These are phyloP conservation scores for Oryzaephilus surinamensis DNA, from an alignment of 1,140 invertebrate species.

Conservation along the genomic window DNA sequence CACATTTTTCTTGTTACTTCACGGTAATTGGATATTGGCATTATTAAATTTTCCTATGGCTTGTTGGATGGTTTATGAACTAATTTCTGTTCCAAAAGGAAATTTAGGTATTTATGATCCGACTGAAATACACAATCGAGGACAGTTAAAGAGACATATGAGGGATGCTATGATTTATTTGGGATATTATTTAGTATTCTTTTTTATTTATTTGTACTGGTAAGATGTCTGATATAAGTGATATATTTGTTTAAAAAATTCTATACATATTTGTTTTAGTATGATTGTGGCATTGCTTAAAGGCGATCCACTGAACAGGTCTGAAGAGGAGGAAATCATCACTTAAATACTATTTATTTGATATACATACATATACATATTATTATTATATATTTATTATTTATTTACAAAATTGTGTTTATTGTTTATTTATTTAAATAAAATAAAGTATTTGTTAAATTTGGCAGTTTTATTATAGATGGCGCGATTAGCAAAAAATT, in stretches of 20 bases:
- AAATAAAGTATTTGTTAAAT: too few species aligned
- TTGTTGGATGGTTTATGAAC: slow-evolving; percentile 68
- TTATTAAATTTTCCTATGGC: slow-evolving; percentile 71
- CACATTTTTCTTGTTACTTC: slow-evolving; percentile 62
- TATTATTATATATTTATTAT: too few species aligned
- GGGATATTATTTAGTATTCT: slow-evolving; percentile 82
- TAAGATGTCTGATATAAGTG: too few species aligned
- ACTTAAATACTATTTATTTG: too few species aligned
- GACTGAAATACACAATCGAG: slow-evolving; percentile 86
- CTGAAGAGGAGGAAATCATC: too few species aligned
- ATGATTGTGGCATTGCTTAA: slow-evolving; percentile 66
- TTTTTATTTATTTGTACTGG: slow-evolving; percentile 90
- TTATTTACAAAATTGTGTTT: too few species aligned
- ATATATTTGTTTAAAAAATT: slow-evolving; percentile 4
- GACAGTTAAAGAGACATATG: slow-evolving; percentile 76
- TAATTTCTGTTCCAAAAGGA: slow-evolving; percentile 64
- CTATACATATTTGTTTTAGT: slow-evolving; percentile 38
- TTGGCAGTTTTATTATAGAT: too few species aligned
- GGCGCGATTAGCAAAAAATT: too few species aligned
- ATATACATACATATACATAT: too few species aligned
- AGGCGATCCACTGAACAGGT: slow-evolving; percentile 61
- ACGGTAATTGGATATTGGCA: slow-evolving; percentile 69
- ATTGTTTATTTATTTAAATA: too few species aligned
- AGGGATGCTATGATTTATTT: slow-evolving; percentile 79
- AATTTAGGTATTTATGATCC: slow-evolving; percentile 90